phyloP scores from a whole-genome alignment of 2,113 vertebrate genomes.

The Dolichallabes microphthalmus region DNA sequence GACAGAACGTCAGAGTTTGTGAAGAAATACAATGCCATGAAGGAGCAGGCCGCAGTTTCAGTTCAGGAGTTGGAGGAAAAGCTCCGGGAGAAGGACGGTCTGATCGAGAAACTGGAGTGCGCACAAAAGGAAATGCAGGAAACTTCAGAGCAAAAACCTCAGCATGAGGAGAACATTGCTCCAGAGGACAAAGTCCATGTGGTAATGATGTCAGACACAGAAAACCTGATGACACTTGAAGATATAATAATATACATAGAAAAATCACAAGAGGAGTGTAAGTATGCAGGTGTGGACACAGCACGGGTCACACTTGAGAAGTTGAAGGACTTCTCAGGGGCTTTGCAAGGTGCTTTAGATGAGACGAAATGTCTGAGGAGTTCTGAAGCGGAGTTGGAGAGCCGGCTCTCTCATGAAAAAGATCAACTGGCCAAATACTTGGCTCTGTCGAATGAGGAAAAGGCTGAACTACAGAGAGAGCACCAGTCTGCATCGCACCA shows the following conservation, averaged over 20 bases:
- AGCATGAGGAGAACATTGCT: conserved; percentile 70
- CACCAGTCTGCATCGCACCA: conserved; percentile 61
- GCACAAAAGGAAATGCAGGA: conserved; percentile 67
- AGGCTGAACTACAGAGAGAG: conserved; percentile 67
- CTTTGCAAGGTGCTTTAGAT: conserved; percentile 64
- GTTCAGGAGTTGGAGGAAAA: conserved; percentile 81
- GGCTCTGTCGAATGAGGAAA: conserved; percentile 50
- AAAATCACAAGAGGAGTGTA: conserved; percentile 62
- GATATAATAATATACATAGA: conserved; percentile 66
- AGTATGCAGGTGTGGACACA: background rate
- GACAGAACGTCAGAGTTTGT: conserved; percentile 85
- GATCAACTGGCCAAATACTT: conserved; percentile 71
- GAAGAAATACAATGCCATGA: conserved; percentile 83
- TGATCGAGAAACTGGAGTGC: conserved; percentile 72
- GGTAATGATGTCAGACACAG: conserved; percentile 69
- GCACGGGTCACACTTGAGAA: conserved; percentile 56
- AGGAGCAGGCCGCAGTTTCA: conserved; percentile 79
- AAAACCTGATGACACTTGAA: conserved; percentile 66
- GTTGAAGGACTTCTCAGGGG: conserved; percentile 67
- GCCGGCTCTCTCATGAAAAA: conserved; percentile 70
- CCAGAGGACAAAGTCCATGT: conserved; percentile 72
- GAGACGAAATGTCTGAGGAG: conserved; percentile 61
- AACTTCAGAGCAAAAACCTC: conserved; percentile 66
- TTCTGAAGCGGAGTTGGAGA: conserved; percentile 62
- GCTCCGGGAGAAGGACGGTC: conserved; percentile 76